A percentile compares a stretch with the other conserved stretches of the same genome.
These are phyloP conservation scores for Celastrina argiolus DNA, from an alignment of 2,888 invertebrate genomes.

Conservation along the genomic window DNA sequence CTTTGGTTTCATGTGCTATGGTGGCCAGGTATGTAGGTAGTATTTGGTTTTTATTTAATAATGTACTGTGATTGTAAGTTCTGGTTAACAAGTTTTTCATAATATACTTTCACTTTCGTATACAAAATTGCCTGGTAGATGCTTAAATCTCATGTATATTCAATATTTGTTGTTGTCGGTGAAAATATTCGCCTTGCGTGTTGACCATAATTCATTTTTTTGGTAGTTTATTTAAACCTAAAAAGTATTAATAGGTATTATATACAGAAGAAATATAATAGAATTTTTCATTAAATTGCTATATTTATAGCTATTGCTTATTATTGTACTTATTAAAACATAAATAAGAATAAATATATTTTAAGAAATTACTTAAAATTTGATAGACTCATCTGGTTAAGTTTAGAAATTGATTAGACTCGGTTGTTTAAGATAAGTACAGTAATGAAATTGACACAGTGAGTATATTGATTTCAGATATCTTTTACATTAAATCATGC, in stretches of 20 bases:
- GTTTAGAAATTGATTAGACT: too few species aligned
- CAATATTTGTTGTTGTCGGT: conserved; percentile 24
- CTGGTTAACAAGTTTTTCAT: conserved; percentile 35
- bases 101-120: conserved; percentile 37
- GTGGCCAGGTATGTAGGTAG: conserved; percentile 17
- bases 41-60: neutral
- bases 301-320: too few species aligned
- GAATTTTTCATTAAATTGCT: too few species aligned
- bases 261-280: too few species aligned
- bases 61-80: conserved; percentile 27
- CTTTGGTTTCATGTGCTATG: conserved; percentile 1
- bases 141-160: conserved; percentile 32
- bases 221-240: conserved; percentile 26
- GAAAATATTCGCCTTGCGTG: conserved; percentile 22
- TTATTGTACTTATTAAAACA: too few species aligned
- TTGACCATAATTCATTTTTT: conserved; percentile 33
- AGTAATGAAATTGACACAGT: too few species aligned
- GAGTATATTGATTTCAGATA: too few species aligned
- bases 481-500: too few species aligned
- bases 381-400: too few species aligned
- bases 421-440: too few species aligned
- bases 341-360: too few species aligned
- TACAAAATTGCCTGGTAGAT: conserved; percentile 31
- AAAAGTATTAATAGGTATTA: neutral
- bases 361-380: too few species aligned